Percentiles rank a stretch among this genome's conserved stretches.
Conservation (phyloP, 2,797 vertebrate genomes). For the Myripristis murdjan region DNA sequence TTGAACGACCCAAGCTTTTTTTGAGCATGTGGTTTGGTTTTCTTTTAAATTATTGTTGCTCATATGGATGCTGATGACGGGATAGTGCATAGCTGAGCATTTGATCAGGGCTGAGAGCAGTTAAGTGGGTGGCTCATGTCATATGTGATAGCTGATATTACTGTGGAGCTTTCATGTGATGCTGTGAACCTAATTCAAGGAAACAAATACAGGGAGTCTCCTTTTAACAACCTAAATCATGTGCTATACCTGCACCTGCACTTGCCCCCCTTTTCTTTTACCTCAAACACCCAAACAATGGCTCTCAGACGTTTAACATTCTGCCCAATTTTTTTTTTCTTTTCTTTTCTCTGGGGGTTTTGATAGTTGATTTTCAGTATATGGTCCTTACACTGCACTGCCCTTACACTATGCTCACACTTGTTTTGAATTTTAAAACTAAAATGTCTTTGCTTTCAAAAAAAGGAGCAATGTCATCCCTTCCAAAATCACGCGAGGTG, state of each 20-base stretch:
- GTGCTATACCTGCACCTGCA: background rate
- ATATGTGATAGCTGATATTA: no score
- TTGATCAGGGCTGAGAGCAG: no score
- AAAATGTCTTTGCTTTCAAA: conserved; percentile 54
- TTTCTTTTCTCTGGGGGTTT: background rate
- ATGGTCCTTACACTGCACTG: conserved; percentile 19
- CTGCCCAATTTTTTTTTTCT: conserved; percentile 27
- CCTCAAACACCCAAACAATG: no score
- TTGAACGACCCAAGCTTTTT: background rate
- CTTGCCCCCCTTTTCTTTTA: background rate
- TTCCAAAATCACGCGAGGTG: no score
- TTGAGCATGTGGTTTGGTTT: no score
- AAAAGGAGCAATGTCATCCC: conserved; percentile 9
- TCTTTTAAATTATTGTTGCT: no score
- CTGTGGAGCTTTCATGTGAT: background rate
- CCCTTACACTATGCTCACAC: no score
- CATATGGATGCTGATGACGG: no score
- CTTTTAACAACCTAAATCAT: background rate
- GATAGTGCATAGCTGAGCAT: no score
- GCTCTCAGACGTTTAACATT: background rate
- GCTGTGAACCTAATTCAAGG: no score
- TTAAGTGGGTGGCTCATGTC: no score
- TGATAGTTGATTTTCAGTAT: conserved; percentile 23
- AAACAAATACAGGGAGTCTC: no score
- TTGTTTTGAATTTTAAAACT: conserved; percentile 55